Evolutionary conservation across 2,888 invertebrate genomes (phyloP), one percentile per base, ranked within the genome.

Genomic region (Lutraria lutraria): DNA sequence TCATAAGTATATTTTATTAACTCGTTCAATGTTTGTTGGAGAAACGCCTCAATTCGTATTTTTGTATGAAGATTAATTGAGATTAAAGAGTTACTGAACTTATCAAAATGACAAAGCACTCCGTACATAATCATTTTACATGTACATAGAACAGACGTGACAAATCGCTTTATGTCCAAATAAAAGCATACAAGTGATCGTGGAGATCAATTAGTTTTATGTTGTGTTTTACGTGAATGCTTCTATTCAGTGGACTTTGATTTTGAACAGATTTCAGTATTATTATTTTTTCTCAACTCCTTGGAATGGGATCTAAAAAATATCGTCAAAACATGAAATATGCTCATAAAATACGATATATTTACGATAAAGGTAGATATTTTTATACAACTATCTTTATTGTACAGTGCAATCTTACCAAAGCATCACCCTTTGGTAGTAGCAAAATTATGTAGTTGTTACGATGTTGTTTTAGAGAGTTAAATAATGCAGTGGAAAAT

Each of bases 301-400:
- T 63, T 13, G 63, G 31, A 19, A 76, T 76, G 76, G 76, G 76
- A 76, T 76, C 76, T 25, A 31, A 34, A 31, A 31, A 15, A 76
- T 15, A 76, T 31, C 19, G 31, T 25, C 16, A 31, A 12, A 21
- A 4, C 0, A 31, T 29, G 34, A 31, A 76, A 76, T 34, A 76
- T 76, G 19, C 31, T 6, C 34, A 76, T 31, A 76, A 31, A 31
- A 76, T 76, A 4, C 29, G 34, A 31, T 76, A 76, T 31, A 15
- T 76, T 34, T 31, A 76, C 25, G 76, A 76, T 25, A 76, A 76
- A 76, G 76, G 76, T 76, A 76, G 4, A n/a, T 63, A 10, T 16
- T 63, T 16, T 56, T 19, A 56, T 56, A 56, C 2, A 56, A 16
- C 16, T 19, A 56, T 56, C 12, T 56, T 56, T 56, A n/a, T n/a